Evolutionary conservation across 2,797 vertebrate species (phyloP).

Genomic region (Balearica regulorum): DNA sequence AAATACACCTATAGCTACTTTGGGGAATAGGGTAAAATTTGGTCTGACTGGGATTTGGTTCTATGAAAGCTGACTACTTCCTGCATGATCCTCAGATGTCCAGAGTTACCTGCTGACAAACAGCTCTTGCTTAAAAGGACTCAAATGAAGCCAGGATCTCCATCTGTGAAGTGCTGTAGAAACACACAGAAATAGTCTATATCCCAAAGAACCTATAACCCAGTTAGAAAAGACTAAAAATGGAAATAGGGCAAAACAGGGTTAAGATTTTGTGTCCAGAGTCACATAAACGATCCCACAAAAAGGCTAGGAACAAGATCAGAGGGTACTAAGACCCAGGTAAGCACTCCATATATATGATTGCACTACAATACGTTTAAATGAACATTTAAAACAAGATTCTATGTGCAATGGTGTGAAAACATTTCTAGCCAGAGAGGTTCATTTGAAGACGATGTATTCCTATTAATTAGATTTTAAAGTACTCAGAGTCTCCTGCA

Average conservation of each 20-base stretch:
- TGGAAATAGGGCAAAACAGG: neutral
- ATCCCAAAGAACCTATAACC: neutral
- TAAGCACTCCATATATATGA: neutral
- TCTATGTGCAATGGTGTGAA: neutral
- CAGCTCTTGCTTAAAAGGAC: neutral
- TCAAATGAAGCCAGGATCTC: neutral
- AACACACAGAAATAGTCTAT: neutral
- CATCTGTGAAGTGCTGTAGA: neutral
- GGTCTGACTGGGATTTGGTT: neutral
- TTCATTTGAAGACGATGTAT: neutral
- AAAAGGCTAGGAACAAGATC: neutral
- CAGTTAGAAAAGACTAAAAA: neutral
- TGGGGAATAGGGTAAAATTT: neutral
- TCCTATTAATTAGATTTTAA: neutral
- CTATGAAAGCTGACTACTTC: neutral
- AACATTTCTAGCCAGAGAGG: neutral
- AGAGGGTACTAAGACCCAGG: neutral
- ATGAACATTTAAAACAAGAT: neutral
- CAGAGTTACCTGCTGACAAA: neutral
- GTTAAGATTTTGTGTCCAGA: neutral
- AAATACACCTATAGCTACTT: neutral
- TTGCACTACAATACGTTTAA: neutral
- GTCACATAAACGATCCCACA: neutral
- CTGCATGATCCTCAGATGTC: neutral
- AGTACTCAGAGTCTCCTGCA: neutral